Base-by-base conservation (phyloP, 2,888 invertebrate genomes). In the Thera obeliscata region DNA sequence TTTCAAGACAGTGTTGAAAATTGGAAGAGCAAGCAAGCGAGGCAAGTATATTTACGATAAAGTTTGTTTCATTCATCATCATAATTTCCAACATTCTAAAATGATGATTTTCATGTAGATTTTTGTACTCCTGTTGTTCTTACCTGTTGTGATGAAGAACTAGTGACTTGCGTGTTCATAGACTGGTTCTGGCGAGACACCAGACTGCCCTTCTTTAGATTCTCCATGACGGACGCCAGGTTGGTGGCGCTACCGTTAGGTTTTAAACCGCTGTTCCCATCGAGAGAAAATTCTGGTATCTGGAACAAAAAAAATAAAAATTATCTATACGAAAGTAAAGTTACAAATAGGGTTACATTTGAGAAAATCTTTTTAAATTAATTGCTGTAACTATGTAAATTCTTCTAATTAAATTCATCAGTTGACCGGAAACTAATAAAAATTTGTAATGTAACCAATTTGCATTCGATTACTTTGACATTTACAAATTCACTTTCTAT, bases 161-260 rank as follows among this genome's bases (percentile, higher is more conserved):
- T 91, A 73, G 94, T 94, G 81, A 95, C 94, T 82, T 95, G 95
- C 8, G 92, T 90, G 76, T 92, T 92, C 11, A 91, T 84, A 56
- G 86, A 83, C 77, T 93, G 93, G 75, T 90, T 93, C 82, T 92
- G 93, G 61, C 90, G 88, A 70, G 88, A 87, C 72, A 87, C 84
- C 67, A 88, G 86, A 82, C 94, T 95, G 87, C 95, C 95, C 86
- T 96, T 96, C 84, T 96, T 96, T 78, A 96, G 94, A 88, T 95
- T 96, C 89, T 96, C 96, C 94, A 96, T 96, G 82, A 96, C 95
- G 83, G 95, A 94, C 76, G 95, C 94, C 92, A 95, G 91, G 78
- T 96, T 95, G 76, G 94, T 92, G 87, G 90, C 84, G 76, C 91
- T 91, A 77, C 93, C 93, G 92, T 92, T 93, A 82, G 91, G 89